Base-by-base conservation (phyloP, 1,140 invertebrate species). In the Drosophila setifemur region DNA sequence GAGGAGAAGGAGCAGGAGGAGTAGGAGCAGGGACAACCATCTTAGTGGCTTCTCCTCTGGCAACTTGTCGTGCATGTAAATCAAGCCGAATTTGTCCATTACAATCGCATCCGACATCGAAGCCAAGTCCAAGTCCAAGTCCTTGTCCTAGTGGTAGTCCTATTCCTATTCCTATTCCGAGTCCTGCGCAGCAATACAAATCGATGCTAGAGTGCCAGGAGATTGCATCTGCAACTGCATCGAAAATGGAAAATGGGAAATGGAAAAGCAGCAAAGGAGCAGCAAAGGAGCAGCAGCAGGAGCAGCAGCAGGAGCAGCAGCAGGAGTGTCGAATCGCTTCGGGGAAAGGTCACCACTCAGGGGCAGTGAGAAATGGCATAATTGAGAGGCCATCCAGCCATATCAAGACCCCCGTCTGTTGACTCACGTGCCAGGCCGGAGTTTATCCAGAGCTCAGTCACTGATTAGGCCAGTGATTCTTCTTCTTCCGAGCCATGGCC, bases 41-140 rank as follows among this genome's bases (percentile, higher is more conserved):
- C 31, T 33, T 33, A 14, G 31, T 33, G 31, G 31, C 31, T 14
- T 33, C n/a, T n/a, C 31, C 31, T 1, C 31, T 33, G 31, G 31
- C 31, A 33, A 33, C 31, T 55, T 58, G 50, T 60, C 55, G 55
- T 60, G 55, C 55, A 60, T 55, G 55, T 60, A 60, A 57, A 42
- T 55, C 55, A 57, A 60, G 35, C 52, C 35, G 53, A 60, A 60
- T 60, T 60, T 60, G 55, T 60, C 55, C 54, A 60, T 60, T 60
- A 57, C 55, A 60, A 57, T 18, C 37, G 33, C 55, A 60, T 60
- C 55, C 55, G 53, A 55, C n/a, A n/a, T n/a, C n/a, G n/a, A n/a
- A n/a, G n/a, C n/a, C n/a, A n/a, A n/a, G 53, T 47, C 44, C 29
- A 25, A 29, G 44, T 50, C 53, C 45, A 33, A 55, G n/a, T n/a